Base-by-base conservation (phyloP, 2,113 vertebrate genomes). In the Mastomys natalensis region DNA sequence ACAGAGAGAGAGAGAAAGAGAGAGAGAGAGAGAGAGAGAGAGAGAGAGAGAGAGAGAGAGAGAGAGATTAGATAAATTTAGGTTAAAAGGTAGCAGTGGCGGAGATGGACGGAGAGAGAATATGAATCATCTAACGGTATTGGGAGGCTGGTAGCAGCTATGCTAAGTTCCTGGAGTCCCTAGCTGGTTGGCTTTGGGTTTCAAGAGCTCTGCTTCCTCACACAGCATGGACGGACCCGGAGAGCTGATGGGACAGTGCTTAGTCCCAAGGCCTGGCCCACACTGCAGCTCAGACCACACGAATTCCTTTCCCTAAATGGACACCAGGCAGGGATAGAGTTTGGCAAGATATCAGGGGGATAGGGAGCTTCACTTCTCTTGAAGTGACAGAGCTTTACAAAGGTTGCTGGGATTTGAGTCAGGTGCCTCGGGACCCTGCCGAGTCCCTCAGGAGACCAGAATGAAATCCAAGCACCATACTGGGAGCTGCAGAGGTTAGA, bases 241-340 rank as follows among this genome's bases (percentile, higher is more conserved):
- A 9, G 22, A 92, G 73, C 60, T 53, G 13, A 48, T 19, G 5
- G 40, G 58, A n/a, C 8, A 21, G 40, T 43, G 87, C 3, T 34
- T 51, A 53, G 78, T 22, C 60, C 8, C 34, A 60, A 60, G 3
- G 82, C 48, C 94, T 76, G 90, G 62, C 74, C 31, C n/a, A 5
- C 29, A 6, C 24, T 43, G 66, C 89, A 74, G 76, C 73, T 91
- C 72, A 26, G 73, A 26, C 43, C 81, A 40, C 86, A 73, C 0
- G 9, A 87, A 95, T 97, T 97, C 97, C 77, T 97, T 97, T 96
- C 95, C 95, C 96, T 96, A 97, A 95, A 97, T 94, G 96, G 97
- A 89, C 78, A 91, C 90, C 51, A 55, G 48, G 85, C 94, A 90
- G 88, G 43, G 78, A 92, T 45, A 66, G 48, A 82, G n/a, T 22